Conservation (phyloP, 2,797 vertebrate genomes). For the Smutsia gigantea region DNA sequence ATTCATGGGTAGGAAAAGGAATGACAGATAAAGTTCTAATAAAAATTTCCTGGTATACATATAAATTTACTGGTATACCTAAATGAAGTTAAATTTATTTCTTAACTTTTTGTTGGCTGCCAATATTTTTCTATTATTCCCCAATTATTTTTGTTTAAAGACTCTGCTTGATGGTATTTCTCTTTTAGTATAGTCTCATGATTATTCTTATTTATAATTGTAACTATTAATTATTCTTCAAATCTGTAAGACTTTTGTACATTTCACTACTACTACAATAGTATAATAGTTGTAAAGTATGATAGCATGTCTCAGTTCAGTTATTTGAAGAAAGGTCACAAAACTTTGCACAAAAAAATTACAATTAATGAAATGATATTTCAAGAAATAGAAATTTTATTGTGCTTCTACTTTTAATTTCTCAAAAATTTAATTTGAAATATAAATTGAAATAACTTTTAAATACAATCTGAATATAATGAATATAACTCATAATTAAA, state of each 20-base stretch:
- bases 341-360: background rate
- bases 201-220: conserved; percentile 28
- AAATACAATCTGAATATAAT: background rate
- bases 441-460: background rate
- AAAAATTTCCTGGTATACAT: background rate
- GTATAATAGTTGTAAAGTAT: background rate
- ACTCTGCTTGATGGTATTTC: background rate
- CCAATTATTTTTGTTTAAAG: conserved; percentile 10
- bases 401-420: background rate
- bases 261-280: background rate
- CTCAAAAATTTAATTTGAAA: background rate
- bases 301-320: background rate
- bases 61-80: background rate
- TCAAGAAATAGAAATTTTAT: background rate
- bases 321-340: background rate
- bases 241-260: background rate
- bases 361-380: background rate
- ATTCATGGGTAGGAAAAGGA: background rate
- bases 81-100: background rate
- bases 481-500: background rate
- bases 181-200: background rate
- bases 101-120: background rate
- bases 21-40: background rate
- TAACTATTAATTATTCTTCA: conserved; percentile 1
- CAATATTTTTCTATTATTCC: background rate